Conservation (phyloP, 2,888 invertebrate genomes). For the Camptogramma bilineatum region DNA sequence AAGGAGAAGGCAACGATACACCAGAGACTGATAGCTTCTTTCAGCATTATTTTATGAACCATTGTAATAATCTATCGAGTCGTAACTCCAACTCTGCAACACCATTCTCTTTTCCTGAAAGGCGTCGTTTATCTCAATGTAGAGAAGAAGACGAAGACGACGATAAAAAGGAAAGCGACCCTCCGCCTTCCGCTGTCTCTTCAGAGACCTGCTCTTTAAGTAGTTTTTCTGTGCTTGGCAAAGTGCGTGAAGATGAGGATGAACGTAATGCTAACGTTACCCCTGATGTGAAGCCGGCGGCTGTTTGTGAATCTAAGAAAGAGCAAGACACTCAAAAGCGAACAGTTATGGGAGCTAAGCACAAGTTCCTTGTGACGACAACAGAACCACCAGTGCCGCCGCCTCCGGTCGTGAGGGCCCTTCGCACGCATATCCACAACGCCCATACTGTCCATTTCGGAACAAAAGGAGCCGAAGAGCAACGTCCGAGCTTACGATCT, state of each 20-base stretch:
- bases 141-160: conserved; percentile 94
- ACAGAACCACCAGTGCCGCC: conserved; percentile 66
- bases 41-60: conserved; percentile 90
- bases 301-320: conserved; percentile 24
- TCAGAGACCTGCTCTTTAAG: conserved; percentile 48
- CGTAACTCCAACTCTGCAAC: conserved; percentile 74
- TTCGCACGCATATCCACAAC: conserved; percentile 80
- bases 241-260: conserved; percentile 45
- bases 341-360: conserved; percentile 74
- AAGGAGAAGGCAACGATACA: conserved; percentile 84
- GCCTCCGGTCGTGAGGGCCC: conserved; percentile 75
- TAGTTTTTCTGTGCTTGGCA: conserved; percentile 45
- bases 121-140: conserved; percentile 91
- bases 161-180: conserved; percentile 69
- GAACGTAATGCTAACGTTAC: conserved; percentile 48
- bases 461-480: conserved; percentile 84
- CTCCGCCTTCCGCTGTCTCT: conserved; percentile 49
- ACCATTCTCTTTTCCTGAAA: conserved; percentile 84
- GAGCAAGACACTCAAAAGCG: conserved; percentile 52
- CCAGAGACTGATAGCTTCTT: conserved; percentile 87
- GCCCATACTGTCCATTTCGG: conserved; percentile 90
- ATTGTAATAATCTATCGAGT: conserved; percentile 89
- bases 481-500: conserved; percentile 86
- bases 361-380: conserved; percentile 76
- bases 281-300: conserved; percentile 30